Base-by-base conservation (phyloP, 2,113 vertebrate species). In the Thalassoma bifasciatum region DNA sequence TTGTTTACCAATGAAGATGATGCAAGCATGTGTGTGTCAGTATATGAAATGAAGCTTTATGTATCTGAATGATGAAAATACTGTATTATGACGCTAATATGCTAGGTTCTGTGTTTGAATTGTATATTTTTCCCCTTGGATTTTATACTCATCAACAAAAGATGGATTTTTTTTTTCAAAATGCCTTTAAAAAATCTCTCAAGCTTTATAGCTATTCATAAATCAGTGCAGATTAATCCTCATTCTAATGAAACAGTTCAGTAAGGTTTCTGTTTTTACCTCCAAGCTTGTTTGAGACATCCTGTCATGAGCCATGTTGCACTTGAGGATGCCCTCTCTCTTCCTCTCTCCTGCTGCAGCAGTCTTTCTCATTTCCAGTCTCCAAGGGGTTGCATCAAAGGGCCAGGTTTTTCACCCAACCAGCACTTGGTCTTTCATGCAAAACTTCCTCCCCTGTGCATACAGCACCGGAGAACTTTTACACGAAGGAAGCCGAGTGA, bases 321-420 rank as follows among this genome's bases (percentile, higher is more conserved):
- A 23, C 78, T 73, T 75, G 87, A 84, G 81, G 62, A 84, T 50
- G 7, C 65, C 88, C 84, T 69, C 82, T 72, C 79, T 83, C 84
- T 78, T 87, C 79, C 86, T 91, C 87, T 86, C 78, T 86, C 81
- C 79, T 59, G 51, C 75, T 26, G 23, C 79, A 38, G 77, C 85
- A 76, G 85, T 74, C 90, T 92, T 94, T 94, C 94, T 94, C 93
- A 87, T 72, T 90, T 90, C 88, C 91, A 90, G 91, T 86, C 69
- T 69, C 51, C 16, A 67, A 84, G 78, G 92, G 92, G 94, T 88
- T 95, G 94, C 93, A 95, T 95, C 94, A 95, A 91, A 92, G 91
- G 91, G 93, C 91, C 87, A 88, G 23, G 93, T 94, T 94, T 93
- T 93, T 89, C 89, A 89, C 70, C 92, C 88, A 94, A 94, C 93